phyloP scores from a whole-genome alignment of 2,797 vertebrate genomes.

The Kryptolebias ocellatus region DNA sequence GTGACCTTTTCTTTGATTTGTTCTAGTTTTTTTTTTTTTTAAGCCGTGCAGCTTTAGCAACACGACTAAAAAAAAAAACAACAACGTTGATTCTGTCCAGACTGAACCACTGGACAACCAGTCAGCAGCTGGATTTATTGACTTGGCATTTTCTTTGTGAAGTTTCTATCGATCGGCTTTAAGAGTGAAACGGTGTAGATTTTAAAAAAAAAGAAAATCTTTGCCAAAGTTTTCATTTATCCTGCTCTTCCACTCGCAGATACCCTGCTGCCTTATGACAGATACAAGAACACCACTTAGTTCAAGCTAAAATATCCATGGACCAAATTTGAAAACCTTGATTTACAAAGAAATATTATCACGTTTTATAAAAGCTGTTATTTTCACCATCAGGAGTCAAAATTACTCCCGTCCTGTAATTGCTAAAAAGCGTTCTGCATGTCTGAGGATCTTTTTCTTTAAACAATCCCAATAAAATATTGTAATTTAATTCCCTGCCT shows the following conservation, averaged over 20 bases:
- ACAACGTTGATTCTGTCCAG: neutral
- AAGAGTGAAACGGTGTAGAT: neutral
- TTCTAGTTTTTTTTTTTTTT: no score
- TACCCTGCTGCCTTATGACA: neutral
- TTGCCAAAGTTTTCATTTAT: constrained; percentile 2
- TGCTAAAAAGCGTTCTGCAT: no score
- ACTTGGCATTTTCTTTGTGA: constrained; percentile 1
- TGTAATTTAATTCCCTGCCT: no score
- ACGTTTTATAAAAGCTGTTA: neutral
- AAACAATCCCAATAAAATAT: no score
- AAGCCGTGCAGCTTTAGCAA: no score
- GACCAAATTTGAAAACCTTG: neutral
- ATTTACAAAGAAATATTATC: neutral
- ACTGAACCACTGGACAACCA: neutral
- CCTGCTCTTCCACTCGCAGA: neutral
- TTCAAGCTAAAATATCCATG: neutral
- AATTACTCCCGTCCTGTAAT: neutral
- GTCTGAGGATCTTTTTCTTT: no score
- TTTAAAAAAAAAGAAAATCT: neutral
- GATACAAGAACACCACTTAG: no score
- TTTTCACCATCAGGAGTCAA: neutral
- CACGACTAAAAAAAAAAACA: no score
- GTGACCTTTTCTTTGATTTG: no score
- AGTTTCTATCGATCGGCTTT: neutral
- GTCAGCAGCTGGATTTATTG: constrained; percentile 1